Base-by-base conservation (phyloP, 2,797 vertebrate genomes). In the Melanotaenia trifasciata region DNA sequence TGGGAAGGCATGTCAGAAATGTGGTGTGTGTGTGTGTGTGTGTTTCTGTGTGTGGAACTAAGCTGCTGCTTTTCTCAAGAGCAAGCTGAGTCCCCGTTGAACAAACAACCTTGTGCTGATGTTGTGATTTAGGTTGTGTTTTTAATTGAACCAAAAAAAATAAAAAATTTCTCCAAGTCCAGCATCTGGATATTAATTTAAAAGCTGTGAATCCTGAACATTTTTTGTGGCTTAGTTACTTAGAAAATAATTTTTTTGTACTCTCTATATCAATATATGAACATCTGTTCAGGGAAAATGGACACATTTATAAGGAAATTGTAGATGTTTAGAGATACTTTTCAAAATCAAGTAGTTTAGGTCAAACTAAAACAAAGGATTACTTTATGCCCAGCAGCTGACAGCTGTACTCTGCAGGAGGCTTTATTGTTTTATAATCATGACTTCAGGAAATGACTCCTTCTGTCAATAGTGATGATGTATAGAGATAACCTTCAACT, bases 1-100 rank as follows among this genome's bases (percentile, higher is more conserved):
- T 43, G 79, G 78, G 7, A 67, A 83, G 67, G 87, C 45, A 87
- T 90, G 80, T 68, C 73, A 85, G 84, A 71, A 80, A 90, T 89
- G 87, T 72, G 61, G 78, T n/a, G 47, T 74, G 58, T 84, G 81
- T 79, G 77, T 76, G 72, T 68, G 78, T 79, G 74, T 78, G 70
- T 79, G 72, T 72, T 69, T 67, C 73, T 40, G 67, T 72, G 66
- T 54, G 62, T 57, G 60, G 94, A 56, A 28, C 38, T 62, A 67
- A 78, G 70, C 78, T 58, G 59, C 53, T 68, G 71, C 62, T 84
- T 79, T 71, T 60, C 58, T 70, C 69, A 67, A 67, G 83, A 79
- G 10, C 5, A 5, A 71, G 47, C 67, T 1, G 20, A 51, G 20
- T 36, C 64, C 53, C 53, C 2, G 10, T 9, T 45, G 24, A 20